A percentile compares a stretch with the other conserved stretches of the same genome.
Conservation (phyloP, 2,113 vertebrate species). For the Eira barbara region DNA sequence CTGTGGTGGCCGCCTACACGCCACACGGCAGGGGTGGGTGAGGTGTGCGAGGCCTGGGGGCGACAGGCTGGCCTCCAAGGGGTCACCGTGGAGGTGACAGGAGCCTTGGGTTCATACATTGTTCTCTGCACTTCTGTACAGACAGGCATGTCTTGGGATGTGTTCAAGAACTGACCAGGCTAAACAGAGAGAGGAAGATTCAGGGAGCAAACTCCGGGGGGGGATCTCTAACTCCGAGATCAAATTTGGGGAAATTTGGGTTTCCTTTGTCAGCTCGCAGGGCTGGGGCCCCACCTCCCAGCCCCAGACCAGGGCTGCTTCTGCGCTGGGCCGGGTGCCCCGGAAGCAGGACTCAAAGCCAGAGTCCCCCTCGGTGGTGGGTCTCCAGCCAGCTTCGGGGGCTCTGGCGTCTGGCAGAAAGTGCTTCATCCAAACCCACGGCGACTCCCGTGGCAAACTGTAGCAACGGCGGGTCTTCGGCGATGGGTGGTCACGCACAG, state of each 20-base stretch:
- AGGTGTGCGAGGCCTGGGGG: background rate
- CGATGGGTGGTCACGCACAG: rapidly evolving
- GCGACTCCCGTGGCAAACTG: background rate
- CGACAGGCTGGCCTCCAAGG: background rate
- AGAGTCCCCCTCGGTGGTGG: background rate
- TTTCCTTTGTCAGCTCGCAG: background rate
- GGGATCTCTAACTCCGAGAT: background rate
- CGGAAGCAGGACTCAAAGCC: background rate
- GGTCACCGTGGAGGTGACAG: background rate
- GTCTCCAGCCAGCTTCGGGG: background rate
- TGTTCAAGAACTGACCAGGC: background rate
- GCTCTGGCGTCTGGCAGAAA: background rate
- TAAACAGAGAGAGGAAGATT: background rate
- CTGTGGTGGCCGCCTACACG: too few relatives aligned
- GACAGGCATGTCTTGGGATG: background rate
- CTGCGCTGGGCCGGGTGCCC: background rate
- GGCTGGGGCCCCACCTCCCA: background rate
- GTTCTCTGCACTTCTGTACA: background rate
- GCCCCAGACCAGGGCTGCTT: background rate
- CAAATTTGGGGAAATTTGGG: background rate
- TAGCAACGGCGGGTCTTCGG: rapidly evolving
- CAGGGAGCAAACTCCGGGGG: background rate
- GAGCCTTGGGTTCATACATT: background rate
- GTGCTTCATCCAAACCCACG: too few relatives aligned
- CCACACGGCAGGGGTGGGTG: background rate